A percentile compares a stretch with the other conserved stretches of the same genome.
phyloP scores from a whole-genome alignment of 2,113 vertebrate genomes.

The Burhinus oedicnemus region DNA sequence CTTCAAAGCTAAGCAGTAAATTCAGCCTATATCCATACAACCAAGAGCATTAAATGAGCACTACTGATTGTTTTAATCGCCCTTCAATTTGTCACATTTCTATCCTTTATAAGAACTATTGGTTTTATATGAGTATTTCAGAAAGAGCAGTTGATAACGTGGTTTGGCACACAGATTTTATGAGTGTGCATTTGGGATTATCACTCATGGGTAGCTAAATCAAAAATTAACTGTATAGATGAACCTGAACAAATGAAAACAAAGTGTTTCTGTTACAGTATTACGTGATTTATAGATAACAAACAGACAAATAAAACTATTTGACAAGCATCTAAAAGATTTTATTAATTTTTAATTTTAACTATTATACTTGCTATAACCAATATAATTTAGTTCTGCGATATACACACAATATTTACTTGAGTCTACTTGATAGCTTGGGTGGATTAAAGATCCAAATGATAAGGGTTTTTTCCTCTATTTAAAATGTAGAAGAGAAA shows the following conservation, averaged over 20 bases:
- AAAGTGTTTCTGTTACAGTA: not conserved
- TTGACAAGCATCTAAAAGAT: not conserved
- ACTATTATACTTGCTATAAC: not conserved
- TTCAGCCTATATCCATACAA: not conserved
- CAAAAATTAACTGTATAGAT: not conserved
- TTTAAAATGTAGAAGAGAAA: not conserved
- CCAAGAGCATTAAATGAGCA: not conserved
- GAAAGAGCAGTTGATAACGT: not conserved
- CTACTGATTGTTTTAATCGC: not conserved
- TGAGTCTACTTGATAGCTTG: not conserved
- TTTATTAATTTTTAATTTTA: not conserved
- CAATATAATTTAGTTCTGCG: not conserved
- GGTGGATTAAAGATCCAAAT: not conserved
- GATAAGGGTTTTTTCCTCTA: accelerated
- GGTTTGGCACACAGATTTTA: not conserved
- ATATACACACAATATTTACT: not conserved
- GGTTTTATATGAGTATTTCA: not conserved
- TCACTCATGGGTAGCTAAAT: not conserved
- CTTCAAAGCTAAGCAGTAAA: not conserved
- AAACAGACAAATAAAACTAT: not conserved
- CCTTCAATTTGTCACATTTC: not conserved
- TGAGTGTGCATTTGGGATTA: not conserved
- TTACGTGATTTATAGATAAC: not conserved
- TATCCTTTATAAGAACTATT: not conserved
- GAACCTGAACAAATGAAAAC: not conserved